Evolutionary conservation across 2,888 invertebrate species (phyloP).

Genomic region (Steinernema carpocapsae): DNA sequence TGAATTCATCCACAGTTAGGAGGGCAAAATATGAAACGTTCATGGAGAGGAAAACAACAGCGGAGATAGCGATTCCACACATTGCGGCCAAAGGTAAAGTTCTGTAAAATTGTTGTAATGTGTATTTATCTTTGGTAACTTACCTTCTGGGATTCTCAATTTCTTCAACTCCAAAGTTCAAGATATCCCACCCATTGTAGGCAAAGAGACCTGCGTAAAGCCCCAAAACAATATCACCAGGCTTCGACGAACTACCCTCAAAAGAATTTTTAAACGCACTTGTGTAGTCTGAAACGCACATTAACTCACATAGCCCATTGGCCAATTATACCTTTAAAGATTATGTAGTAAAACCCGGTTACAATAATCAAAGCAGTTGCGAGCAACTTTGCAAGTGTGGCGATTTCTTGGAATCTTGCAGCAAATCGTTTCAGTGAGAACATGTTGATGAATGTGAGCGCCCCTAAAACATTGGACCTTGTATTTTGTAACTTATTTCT

Average conservation of each 20-base stretch:
- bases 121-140: neutral
- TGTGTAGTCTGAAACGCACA: constrained; percentile 38
- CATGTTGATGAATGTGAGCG: constrained; percentile 46
- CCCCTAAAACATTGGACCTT: too few relatives aligned
- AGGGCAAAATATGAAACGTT: constrained; percentile 90
- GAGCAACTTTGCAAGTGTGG: constrained; percentile 57
- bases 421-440: constrained; percentile 52
- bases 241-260: constrained; percentile 50
- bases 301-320: neutral
- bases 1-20: constrained; percentile 81
- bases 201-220: constrained; percentile 59
- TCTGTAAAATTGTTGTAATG: constrained; percentile 45
- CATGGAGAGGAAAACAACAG: constrained; percentile 79
- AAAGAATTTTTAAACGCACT: constrained; percentile 53
- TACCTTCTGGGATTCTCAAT: constrained; percentile 61
- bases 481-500: too few relatives aligned
- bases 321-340: constrained; percentile 50
- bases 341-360: constrained; percentile 60
- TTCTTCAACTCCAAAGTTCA: constrained; percentile 65
- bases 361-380: constrained; percentile 58
- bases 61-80: constrained; percentile 57
- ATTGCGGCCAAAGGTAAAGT: constrained; percentile 61
- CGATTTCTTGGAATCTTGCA: constrained; percentile 59
- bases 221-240: constrained; percentile 58
- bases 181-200: constrained; percentile 66